Base-by-base conservation (phyloP, 2,797 vertebrate genomes). In the Bradypodion ventrale region DNA sequence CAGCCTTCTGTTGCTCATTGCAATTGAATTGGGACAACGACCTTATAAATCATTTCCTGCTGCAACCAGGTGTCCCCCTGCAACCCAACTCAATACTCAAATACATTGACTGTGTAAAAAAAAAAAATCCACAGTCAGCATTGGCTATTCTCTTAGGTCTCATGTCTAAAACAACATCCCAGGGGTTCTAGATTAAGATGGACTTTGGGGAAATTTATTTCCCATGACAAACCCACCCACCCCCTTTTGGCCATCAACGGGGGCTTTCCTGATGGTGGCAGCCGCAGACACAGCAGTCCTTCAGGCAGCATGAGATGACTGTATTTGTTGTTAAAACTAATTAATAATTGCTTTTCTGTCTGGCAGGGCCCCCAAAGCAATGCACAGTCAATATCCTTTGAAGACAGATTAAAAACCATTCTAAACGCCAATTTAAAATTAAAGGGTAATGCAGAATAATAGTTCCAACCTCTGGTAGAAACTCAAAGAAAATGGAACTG, bases 1-100 rank as follows among this genome's bases (percentile, higher is more conserved):
- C 12, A 56, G 19, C 62, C 70, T 85, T 85, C 70, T 85, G 35
- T 77, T 75, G 12, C 15, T 75, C 70, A 69, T 63, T 80, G 63
- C 29, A 68, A 62, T 35, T 69, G n/a, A 72, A 46, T 10, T 80
- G 63, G 37, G 44, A 59, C 49, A 80, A 44, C 19, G 62, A 32
- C 29, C 29, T 65, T 25, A 59, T 56, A 75, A 56, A 44, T 79
- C 32, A 49, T 27, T 42, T 56, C 62, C 42, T 7, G 10, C 56
- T n/a, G 7, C 52, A 37, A 32, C 49, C 59, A 72, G 35, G 78
- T 72, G 42, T 78, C 63, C 25, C 9, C 65, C 19, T 1, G 37
- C 7, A 37, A 29, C 2, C 9, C 25, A 7, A 3, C 35, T 29
- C 21, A 21, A 42, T 82, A 49, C 56, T 56, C 37, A 37, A 44